Conservation (phyloP, 2,888 invertebrate genomes). For the Alviniconcha strummeri region DNA sequence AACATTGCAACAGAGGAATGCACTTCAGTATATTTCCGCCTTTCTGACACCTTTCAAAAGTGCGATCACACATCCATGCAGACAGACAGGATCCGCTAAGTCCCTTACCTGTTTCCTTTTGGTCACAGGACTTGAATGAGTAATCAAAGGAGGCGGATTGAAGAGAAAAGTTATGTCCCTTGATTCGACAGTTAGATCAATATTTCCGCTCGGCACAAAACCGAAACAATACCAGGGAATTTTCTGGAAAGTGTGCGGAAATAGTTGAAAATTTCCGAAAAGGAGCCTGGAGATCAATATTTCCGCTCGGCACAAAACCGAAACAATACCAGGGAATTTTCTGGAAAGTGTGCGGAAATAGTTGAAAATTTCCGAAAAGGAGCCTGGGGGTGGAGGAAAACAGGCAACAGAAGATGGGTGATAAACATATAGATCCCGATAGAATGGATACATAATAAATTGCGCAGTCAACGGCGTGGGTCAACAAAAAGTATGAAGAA, state of each 20-base stretch:
- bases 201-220: not conserved
- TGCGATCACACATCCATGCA: not conserved
- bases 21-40: not conserved
- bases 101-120: constrained; percentile 19
- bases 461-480: no score
- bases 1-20: not conserved
- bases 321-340: constrained; percentile 8
- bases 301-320: constrained; percentile 2
- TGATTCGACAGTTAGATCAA: not conserved
- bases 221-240: constrained; percentile 5
- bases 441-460: no score
- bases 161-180: constrained; percentile 8
- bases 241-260: constrained; percentile 1
- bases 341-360: not conserved
- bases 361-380: no score
- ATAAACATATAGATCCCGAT: no score
- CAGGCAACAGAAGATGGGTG: no score
- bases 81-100: not conserved
- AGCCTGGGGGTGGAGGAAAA: no score
- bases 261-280: no score
- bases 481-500: no score
- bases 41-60: not conserved
- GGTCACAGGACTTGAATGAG: constrained; percentile 21
- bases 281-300: not conserved
- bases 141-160: constrained; percentile 21